Base-by-base conservation (phyloP, 2,797 vertebrate species). In the Sphaeramia orbicularis region DNA sequence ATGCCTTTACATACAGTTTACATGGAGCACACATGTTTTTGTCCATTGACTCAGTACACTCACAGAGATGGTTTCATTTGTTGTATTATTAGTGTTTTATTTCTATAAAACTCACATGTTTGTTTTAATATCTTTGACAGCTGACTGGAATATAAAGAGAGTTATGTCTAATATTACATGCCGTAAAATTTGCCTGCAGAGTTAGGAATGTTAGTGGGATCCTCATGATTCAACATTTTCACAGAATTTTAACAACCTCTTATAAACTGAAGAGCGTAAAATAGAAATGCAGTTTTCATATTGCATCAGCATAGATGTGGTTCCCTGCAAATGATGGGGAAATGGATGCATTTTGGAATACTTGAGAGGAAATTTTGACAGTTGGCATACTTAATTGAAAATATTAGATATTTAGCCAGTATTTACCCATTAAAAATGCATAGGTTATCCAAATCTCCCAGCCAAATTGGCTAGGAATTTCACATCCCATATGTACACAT, bases 381-480 rank as follows among this genome's bases (percentile, higher is more conserved):
- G 45, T 19, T 64, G 49, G 43, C 3, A 32, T 8, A 32, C 30
- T 32, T 32, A 7, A 32, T 32, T 32, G 30, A 8, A 32, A 32
- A 32, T 32, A 32, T 32, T 32, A 32, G 30, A 35, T 48, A 61
- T 27, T 7, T 7, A 60, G 24, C 2, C 14, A 45, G 16, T 45
- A 63, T 63, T 71, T 10, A 68, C 54, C 52, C 51, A 19, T 45
- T 74, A 0, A 37, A 71, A 76, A 62, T 42, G n/a, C 37, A 30
- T 60, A 45, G 41, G 73, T 38, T 10, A 13, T n/a, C 37, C 12
- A 4, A 35, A 53, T 41, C 36, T 24, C 1, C 38, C 18, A 13
- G 45, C 24, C 40, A 49, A 14, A 53, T 48, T 71, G 58, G 45
- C 41, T 67, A 38, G 42, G 21, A 41, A 12, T 15, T 36, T 36